Conservation (phyloP, 2,797 vertebrate genomes). For the Emydoidea blandingii region DNA sequence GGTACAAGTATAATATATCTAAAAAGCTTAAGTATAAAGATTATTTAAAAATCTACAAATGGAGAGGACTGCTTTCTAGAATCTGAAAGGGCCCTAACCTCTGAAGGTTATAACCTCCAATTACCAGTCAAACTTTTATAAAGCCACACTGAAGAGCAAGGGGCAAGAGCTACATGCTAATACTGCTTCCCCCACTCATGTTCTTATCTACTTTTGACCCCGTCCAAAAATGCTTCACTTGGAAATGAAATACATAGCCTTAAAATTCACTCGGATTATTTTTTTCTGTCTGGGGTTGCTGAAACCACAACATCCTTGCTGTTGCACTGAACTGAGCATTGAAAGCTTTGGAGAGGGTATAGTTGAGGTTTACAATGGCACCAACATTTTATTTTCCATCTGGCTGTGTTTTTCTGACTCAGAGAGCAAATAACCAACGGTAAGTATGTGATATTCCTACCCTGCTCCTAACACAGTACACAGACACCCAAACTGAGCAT, state of each 20-base stretch:
- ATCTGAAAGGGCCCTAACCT: not conserved
- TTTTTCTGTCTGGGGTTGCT: not conserved
- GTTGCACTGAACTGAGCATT: not conserved
- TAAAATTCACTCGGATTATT: not conserved
- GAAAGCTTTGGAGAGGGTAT: not conserved
- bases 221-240: not conserved
- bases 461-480: not conserved
- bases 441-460: not conserved
- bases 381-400: not conserved
- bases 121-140: not conserved
- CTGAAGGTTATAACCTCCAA: not conserved
- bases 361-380: not conserved
- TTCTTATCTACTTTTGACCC: not conserved
- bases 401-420: not conserved
- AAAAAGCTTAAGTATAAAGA: no score
- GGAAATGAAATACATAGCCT: not conserved
- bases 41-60: no score
- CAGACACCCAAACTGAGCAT: not conserved
- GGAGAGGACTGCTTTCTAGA: not conserved
- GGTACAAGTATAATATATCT: no score
- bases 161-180: not conserved
- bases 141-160: not conserved
- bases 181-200: not conserved
- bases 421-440: not conserved
- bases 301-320: not conserved